Conservation (phyloP, 2,888 invertebrate species). For the Drosophila siamana region DNA sequence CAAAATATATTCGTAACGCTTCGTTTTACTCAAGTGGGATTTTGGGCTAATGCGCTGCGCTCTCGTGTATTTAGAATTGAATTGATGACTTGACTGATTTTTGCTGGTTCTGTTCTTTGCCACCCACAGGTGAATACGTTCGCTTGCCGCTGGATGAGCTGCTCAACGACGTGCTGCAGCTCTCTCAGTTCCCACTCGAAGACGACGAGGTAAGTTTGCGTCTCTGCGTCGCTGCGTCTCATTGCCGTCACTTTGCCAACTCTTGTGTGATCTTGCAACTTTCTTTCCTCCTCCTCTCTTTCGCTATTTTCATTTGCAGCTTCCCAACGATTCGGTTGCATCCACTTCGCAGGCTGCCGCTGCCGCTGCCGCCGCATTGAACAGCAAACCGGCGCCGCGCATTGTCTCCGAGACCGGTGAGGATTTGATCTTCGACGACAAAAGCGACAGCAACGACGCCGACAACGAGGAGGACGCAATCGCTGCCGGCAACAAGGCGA, state of each 20-base stretch:
- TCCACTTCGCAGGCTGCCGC: constrained; percentile 82
- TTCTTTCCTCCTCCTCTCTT: constrained; percentile 13
- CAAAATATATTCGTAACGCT: constrained; percentile 9
- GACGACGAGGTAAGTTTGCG: constrained; percentile 75
- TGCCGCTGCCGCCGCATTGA: constrained; percentile 69
- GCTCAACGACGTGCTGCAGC: constrained; percentile 84
- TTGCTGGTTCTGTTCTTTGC: background rate
- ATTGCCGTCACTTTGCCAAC: background rate
- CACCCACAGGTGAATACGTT: constrained; percentile 84
- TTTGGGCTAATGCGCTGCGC: constrained; percentile 16
- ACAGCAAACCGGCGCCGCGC: constrained; percentile 33
- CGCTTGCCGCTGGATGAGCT: constrained; percentile 84
- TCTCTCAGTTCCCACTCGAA: constrained; percentile 79
- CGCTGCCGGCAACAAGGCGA: constrained; percentile 13
- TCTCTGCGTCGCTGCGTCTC: too few relatives aligned
- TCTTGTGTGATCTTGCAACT: constrained; percentile 9
- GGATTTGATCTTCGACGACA: constrained; percentile 42
- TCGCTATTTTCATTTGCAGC: constrained; percentile 21
- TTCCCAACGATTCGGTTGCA: constrained; percentile 72
- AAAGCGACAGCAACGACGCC: background rate
- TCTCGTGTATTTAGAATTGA: constrained; percentile 28
- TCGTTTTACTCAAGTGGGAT: background rate
- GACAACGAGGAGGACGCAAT: background rate
- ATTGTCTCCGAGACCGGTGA: constrained; percentile 67
- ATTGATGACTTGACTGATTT: constrained; percentile 52